Base-by-base conservation (phyloP, 2,797 vertebrate species). In the Zonotrichia albicollis region DNA sequence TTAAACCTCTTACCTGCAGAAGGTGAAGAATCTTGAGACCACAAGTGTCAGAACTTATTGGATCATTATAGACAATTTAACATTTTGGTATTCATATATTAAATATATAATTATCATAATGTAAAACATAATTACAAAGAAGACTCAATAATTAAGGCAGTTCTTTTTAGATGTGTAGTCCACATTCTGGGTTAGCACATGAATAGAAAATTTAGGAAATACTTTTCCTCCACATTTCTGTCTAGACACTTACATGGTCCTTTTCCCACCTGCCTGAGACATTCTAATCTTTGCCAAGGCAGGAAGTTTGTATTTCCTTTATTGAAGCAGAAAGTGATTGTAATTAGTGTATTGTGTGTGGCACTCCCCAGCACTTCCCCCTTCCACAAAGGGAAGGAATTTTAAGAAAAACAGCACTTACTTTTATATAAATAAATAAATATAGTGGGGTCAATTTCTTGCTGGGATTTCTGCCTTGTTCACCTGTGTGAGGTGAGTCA, bases 221-320 rank as follows among this genome's bases (percentile, higher is more conserved):
- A 25, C 8, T 89, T 91, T 91, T 93, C 38, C 10, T 94, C 43
- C 8, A 5, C n/a, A n/a, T 50, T 88, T 84, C 65, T 80, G 42
- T 95, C 88, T 91, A 80, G 84, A 87, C 71, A 61, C 34, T 94
- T 94, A 58, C 3, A 1, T 66, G 72, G 75, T 77, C 71, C 55
- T 90, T 82, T 32, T 91, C 68, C 64, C 67, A 94, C 93, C 87
- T 86, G 53, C 67, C 80, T 82, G 36, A 87, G 83, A 76, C 30
- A 34, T 81, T 83, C 22, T 46, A 82, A 53, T 16, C 29, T 60
- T 86, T 95, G 95, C 95, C 95, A 97, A 93, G 74, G 27, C 77
- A 90, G 95, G 96, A 96, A 95, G 65, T 42, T 84, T 94, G n/a
- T 82, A 71, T 80, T 95, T 96, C 95, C 95, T 95, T 96, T 96